phyloP scores from a whole-genome alignment of 2,113 vertebrate genomes.

The Heterotis niloticus region DNA sequence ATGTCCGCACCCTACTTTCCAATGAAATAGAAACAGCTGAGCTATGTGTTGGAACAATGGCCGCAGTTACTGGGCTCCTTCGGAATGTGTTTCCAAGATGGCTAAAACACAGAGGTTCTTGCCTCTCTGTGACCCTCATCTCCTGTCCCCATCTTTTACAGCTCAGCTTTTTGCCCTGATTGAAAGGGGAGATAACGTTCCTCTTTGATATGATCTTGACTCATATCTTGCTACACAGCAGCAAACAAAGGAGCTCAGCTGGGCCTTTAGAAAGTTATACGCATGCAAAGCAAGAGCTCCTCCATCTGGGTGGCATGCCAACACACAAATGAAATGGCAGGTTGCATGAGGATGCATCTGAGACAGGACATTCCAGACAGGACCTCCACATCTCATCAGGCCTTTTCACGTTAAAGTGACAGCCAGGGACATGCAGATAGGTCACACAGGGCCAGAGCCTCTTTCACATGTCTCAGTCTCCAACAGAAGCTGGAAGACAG shows the following conservation, averaged over 20 bases:
- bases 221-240: neutral
- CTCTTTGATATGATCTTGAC: neutral
- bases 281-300: neutral
- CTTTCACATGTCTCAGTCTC: too few relatives aligned
- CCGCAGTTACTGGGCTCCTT: too few relatives aligned
- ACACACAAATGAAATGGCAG: neutral
- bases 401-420: neutral
- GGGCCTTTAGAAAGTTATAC: neutral
- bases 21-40: too few relatives aligned
- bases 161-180: too few relatives aligned
- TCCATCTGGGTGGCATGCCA: neutral
- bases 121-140: neutral
- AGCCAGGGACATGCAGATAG: neutral
- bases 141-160: too few relatives aligned
- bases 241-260: neutral
- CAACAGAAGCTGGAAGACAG: neutral
- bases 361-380: neutral
- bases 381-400: neutral
- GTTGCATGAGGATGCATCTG: neutral
- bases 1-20: too few relatives aligned
- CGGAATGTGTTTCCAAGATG: too few relatives aligned
- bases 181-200: neutral
- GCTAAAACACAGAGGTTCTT: neutral
- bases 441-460: too few relatives aligned
- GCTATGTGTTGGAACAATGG: too few relatives aligned